phyloP scores from a whole-genome alignment of 2,888 invertebrate genomes.

The Proisotoma minuta region DNA sequence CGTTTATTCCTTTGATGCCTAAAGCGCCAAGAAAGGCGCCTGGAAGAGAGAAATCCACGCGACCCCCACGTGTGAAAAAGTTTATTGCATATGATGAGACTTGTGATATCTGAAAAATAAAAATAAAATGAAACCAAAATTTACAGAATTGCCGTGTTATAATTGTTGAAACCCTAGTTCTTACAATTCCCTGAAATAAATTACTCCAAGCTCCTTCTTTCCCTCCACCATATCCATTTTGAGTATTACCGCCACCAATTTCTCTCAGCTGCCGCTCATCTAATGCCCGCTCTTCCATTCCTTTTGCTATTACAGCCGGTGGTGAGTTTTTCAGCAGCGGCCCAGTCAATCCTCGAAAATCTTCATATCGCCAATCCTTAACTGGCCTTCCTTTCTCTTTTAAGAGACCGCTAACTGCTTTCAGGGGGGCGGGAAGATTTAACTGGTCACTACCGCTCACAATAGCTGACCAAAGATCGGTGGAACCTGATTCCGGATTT shows the following conservation, averaged over 20 bases:
- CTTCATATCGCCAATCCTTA: slow-evolving; percentile 19
- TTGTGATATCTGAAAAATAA: slow-evolving; percentile 33
- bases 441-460: slow-evolving; percentile 34
- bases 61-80: slow-evolving; percentile 31
- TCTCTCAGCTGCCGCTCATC: slow-evolving; percentile 27
- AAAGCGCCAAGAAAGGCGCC: slow-evolving; percentile 41
- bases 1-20: slow-evolving; percentile 37
- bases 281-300: slow-evolving; percentile 24
- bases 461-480: slow-evolving; percentile 22
- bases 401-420: slow-evolving; percentile 23
- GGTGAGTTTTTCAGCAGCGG: slow-evolving; percentile 39
- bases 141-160: background rate
- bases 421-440: slow-evolving; percentile 41
- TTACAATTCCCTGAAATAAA: slow-evolving; percentile 41
- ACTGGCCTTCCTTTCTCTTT: slow-evolving; percentile 15
- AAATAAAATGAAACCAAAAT: background rate
- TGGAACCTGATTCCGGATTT: slow-evolving; percentile 25
- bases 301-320: slow-evolving; percentile 32
- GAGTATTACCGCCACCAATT: slow-evolving; percentile 20
- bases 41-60: slow-evolving; percentile 30
- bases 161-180: background rate
- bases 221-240: slow-evolving; percentile 6
- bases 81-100: slow-evolving; percentile 36
- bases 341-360: slow-evolving; percentile 29
- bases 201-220: slow-evolving; percentile 19